Percentiles rank a stretch among this genome's conserved stretches.
phyloP scores from a whole-genome alignment of 1,140 invertebrate species.

The Patella vulgata region DNA sequence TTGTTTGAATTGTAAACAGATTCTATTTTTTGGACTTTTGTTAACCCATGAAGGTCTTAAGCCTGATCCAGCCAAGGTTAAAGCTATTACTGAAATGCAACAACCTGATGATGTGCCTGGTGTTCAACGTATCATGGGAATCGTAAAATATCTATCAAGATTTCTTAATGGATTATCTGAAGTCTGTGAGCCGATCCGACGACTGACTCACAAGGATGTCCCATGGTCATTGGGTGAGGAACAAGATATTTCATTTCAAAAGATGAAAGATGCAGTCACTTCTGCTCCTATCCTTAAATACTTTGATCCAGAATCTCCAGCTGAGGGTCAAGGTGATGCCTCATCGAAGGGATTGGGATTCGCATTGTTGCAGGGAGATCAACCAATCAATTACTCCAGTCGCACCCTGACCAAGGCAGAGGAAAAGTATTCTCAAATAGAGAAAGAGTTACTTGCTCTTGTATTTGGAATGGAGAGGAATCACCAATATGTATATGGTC shows the following conservation, averaged over 20 bases:
- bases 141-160: constrained; percentile 60
- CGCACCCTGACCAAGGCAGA: constrained; percentile 62
- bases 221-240: neutral
- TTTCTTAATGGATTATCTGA: constrained; percentile 54
- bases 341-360: constrained; percentile 37
- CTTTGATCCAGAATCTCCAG: constrained; percentile 12
- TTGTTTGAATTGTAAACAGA: constrained; percentile 14
- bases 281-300: constrained; percentile 15
- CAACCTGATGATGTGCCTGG: constrained; percentile 13
- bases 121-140: constrained; percentile 43
- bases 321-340: constrained; percentile 26
- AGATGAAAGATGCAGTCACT: too few relatives aligned
- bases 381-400: constrained; percentile 62
- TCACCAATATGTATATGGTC: constrained; percentile 66
- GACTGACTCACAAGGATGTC: constrained; percentile 15
- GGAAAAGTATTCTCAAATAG: constrained; percentile 67
- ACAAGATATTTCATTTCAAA: too few relatives aligned
- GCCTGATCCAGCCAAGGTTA: constrained; percentile 23
- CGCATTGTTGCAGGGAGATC: constrained; percentile 2
- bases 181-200: too few relatives aligned
- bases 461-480: constrained; percentile 69
- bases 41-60: constrained; percentile 21
- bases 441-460: constrained; percentile 69
- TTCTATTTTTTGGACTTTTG: constrained; percentile 28
- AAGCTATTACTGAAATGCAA: constrained; percentile 18